These are phyloP conservation scores for Speoplatyrhinus poulsoni DNA, from an alignment of 2,113 vertebrate genomes.

Conservation along the genomic window DNA sequence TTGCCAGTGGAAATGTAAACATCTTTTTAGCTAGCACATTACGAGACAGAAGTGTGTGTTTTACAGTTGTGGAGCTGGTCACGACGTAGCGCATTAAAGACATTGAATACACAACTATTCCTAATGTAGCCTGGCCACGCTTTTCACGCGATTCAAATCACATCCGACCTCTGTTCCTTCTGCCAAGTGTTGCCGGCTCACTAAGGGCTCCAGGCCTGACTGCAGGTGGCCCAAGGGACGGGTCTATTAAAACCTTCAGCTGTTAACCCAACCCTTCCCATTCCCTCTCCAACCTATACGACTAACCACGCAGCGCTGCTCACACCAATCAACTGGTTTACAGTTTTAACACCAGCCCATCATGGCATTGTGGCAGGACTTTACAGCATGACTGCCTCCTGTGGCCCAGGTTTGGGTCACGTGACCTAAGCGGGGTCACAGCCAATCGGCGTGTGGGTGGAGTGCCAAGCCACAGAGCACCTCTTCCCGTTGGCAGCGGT, in stretches of 20 bases:
- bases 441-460: conserved; percentile 69
- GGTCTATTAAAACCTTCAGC: conserved; percentile 66
- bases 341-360: conserved; percentile 57
- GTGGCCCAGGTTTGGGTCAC: neutral
- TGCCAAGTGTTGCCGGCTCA: conserved; percentile 47
- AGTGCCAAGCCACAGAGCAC: conserved; percentile 66
- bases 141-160: conserved; percentile 42
- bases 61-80: conserved; percentile 14
- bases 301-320: conserved; percentile 49
- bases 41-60: conserved; percentile 19
- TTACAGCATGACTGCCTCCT: conserved; percentile 45
- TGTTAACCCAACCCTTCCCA: conserved; percentile 38
- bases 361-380: conserved; percentile 52
- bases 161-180: conserved; percentile 44
- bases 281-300: conserved; percentile 12
- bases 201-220: conserved; percentile 48
- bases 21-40: conserved; percentile 35
- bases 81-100: neutral
- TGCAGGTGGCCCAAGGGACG: conserved; percentile 54
- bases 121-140: conserved; percentile 27
- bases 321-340: conserved; percentile 72
- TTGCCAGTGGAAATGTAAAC: conserved; percentile 33
- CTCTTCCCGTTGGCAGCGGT: conserved; percentile 66
- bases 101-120: conserved; percentile 12
- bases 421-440: conserved; percentile 10